Evolutionary conservation across 2,888 invertebrate genomes (phyloP), one percentile per base, ranked within the genome.

Genomic region (Drosophila kokeensis): DNA sequence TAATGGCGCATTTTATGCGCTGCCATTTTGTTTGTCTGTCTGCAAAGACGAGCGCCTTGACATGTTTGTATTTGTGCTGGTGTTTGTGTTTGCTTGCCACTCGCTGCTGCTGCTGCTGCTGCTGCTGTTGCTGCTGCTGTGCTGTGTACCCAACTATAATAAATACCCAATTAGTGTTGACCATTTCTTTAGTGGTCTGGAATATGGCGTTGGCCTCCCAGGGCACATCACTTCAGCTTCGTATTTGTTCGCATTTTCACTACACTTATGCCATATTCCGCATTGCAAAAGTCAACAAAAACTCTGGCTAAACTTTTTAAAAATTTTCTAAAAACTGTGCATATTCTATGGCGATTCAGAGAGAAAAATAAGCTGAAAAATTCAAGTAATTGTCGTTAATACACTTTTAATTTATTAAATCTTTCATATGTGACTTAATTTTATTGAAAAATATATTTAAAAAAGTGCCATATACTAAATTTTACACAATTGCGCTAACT

Each of bases 81-180:
- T 80, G 73, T 84, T 83, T 77, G 79, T 79, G 69, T 83, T 67
- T 73, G 63, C 59, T 63, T 34, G 74, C 42, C 57, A 62, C 45
- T 54, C 49, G 40, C 34, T 36, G 27, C 61, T 58, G 63, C 21
- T 11, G 58, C 24, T 50, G 2, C 34, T 36, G 27, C 61, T 58
- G 63, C 21, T 11, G 58, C 24, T 50, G 2, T 10, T 36, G 13
- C 18, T 29, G 18, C 24, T 24, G 24, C 40, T 38, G 50, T 18
- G 30, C 73, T 59, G 71, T 55, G 10, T 40, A 62, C 29, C 74
- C 30, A 57, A 61, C 76, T 74, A 83, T 57, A 67, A 68, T 88
- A 90, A 88, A 83, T 89, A 89, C 83, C 90, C 82, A 89, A 90
- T 88, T 88, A 89, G 88, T 89, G 76, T 73, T 71, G 74, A 74